Conservation (phyloP, 2,797 vertebrate genomes). For the Coilia nasus region DNA sequence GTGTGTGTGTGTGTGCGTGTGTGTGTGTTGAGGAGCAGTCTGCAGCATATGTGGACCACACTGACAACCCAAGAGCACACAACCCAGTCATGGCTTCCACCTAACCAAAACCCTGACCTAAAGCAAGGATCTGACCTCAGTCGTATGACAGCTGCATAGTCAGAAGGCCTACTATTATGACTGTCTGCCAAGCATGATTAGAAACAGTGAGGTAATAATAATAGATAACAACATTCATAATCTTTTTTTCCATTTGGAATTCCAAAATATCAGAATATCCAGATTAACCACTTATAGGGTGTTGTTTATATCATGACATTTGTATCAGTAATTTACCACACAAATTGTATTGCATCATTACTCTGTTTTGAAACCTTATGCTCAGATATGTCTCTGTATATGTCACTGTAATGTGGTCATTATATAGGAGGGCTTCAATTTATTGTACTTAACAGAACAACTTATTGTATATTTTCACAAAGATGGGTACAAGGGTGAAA, state of each 20-base stretch:
- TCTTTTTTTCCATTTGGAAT: not conserved
- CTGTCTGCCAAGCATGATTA: not conserved
- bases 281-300: no score
- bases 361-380: no score
- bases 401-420: no score
- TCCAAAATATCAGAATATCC: no score
- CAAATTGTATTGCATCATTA: not conserved
- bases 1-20: slow-evolving; percentile 47
- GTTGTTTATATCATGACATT: no score
- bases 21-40: not conserved
- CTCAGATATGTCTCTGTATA: no score
- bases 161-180: not conserved
- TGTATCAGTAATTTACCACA: no score
- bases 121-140: not conserved
- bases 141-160: not conserved
- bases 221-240: not conserved
- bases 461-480: no score
- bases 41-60: not conserved
- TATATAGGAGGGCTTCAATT: no score
- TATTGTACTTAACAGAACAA: no score
- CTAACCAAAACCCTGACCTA: not conserved
- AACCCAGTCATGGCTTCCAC: not conserved
- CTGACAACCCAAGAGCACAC: not conserved
- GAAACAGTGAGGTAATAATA: not conserved
- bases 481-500: no score